A percentile compares a stretch with the other conserved stretches of the same genome.
These are phyloP conservation scores for Cancer borealis DNA, from an alignment of 2,888 invertebrate genomes.

Conservation along the genomic window DNA sequence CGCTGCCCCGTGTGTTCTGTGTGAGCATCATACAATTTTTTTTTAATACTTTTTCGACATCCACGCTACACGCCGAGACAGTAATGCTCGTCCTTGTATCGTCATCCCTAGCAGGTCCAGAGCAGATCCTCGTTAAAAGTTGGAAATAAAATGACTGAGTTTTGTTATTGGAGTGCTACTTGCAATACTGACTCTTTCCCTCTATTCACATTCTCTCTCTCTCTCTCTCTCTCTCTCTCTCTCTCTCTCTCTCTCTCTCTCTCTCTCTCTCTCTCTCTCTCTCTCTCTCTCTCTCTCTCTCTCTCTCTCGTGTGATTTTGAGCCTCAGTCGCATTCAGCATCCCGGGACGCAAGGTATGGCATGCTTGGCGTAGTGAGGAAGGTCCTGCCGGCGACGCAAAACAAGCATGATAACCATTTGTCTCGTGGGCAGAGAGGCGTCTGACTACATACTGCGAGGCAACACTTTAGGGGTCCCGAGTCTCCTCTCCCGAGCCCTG, in stretches of 20 bases:
- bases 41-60: neutral
- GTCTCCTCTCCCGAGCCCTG: neutral
- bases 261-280: conserved; percentile 22
- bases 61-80: neutral
- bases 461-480: neutral
- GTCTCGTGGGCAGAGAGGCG: neutral
- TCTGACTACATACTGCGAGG: neutral
- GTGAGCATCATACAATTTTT: neutral
- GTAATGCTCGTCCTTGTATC: no score
- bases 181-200: neutral
- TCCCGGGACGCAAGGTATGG: neutral
- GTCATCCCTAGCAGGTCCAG: neutral
- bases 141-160: neutral
- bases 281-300: conserved; percentile 7
- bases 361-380: neutral
- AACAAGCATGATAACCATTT: neutral
- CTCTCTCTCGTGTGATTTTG: neutral
- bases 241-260: conserved; percentile 36
- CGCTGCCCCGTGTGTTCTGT: no score
- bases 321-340: neutral
- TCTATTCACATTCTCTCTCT: neutral
- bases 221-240: conserved; percentile 33
- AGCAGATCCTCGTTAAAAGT: neutral
- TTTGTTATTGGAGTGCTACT: neutral
- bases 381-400: neutral